Evolutionary conservation across 2,888 invertebrate species (phyloP).

Genomic region (Megastigmus dorsalis): DNA sequence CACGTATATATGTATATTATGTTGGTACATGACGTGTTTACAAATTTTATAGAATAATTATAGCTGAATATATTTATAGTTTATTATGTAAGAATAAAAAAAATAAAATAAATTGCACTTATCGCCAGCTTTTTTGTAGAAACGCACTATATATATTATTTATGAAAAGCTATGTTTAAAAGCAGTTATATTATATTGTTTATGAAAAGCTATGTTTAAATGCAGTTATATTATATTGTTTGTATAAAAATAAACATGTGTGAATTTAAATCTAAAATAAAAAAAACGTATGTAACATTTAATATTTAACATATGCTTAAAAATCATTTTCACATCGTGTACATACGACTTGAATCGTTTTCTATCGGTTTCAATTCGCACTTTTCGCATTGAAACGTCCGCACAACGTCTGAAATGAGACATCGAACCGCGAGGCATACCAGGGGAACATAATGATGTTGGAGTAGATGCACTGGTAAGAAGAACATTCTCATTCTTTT

Average conservation of each 20-base stretch:
- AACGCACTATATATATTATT: no score
- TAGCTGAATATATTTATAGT: no score
- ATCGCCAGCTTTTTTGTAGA: no score
- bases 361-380: constrained; percentile 16
- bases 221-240: neutral
- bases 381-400: neutral
- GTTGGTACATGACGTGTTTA: no score
- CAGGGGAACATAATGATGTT: constrained; percentile 2
- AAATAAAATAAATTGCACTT: no score
- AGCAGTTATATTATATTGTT: neutral
- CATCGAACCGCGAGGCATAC: neutral
- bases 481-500: no score
- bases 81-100: no score
- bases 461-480: no score
- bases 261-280: neutral
- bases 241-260: neutral
- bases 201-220: neutral
- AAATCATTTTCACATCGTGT: neutral
- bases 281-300: neutral
- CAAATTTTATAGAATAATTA: no score
- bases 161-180: no score
- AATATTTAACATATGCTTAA: neutral
- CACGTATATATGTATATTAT: no score
- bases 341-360: neutral
- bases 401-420: constrained; percentile 11